phyloP scores from a whole-genome alignment of 2,888 invertebrate genomes.

The Xestia c-nigrum region DNA sequence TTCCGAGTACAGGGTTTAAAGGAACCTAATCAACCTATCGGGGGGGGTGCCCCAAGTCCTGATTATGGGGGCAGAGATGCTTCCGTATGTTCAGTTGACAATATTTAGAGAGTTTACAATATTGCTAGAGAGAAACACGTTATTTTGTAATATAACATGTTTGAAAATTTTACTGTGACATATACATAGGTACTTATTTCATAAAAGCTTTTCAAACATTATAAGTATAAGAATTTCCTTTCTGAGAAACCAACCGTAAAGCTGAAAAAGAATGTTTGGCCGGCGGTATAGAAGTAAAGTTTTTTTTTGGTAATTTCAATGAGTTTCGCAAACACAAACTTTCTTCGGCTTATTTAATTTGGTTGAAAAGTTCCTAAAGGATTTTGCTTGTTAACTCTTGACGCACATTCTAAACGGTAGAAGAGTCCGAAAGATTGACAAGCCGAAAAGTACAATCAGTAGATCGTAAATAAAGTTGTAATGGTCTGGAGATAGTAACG shows the following conservation, averaged over 20 bases:
- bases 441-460: conserved; percentile 67
- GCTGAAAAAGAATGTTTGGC: conserved; percentile 51
- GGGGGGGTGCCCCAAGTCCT: too few species aligned
- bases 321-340: conserved; percentile 59
- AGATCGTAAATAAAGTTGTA: conserved; percentile 73
- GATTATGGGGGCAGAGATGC: too few species aligned
- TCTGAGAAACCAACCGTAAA: conserved; percentile 34
- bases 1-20: too few species aligned
- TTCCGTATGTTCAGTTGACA: too few species aligned
- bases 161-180: too few species aligned
- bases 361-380: conserved; percentile 58
- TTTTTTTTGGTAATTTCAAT: conserved; percentile 62
- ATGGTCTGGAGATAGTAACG: conserved; percentile 68
- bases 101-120: too few species aligned
- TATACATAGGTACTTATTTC: conserved; percentile 34
- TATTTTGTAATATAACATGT: too few species aligned
- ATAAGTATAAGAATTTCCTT: conserved; percentile 23
- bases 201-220: conserved; percentile 25
- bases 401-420: conserved; percentile 45
- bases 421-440: conserved; percentile 31
- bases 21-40: too few species aligned
- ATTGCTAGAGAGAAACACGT: too few species aligned
- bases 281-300: conserved; percentile 53
- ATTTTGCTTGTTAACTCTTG: conserved; percentile 63
- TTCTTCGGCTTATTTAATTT: conserved; percentile 62